Conservation (phyloP, 2,113 vertebrate species). For the Pogonocichla stellata region DNA sequence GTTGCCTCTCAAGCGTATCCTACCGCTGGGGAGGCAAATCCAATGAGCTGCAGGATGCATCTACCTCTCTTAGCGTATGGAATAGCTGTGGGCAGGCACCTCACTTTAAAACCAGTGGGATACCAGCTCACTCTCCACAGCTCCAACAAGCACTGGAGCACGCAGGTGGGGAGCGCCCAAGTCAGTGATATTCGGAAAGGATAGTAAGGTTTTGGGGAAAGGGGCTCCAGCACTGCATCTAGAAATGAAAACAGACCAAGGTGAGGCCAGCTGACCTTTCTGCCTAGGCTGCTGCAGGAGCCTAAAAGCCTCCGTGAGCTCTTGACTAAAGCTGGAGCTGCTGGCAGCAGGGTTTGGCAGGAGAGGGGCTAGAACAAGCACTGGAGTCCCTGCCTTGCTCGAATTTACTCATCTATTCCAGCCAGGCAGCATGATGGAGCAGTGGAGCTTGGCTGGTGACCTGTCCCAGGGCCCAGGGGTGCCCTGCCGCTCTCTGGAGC, state of each 20-base stretch:
- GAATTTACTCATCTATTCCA: not conserved
- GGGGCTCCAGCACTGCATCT: not conserved
- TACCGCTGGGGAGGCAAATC: not conserved
- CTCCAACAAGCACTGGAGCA: not conserved
- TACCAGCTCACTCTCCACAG: not conserved
- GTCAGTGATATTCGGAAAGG: not conserved
- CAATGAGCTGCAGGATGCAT: not conserved
- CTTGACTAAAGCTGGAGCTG: not conserved
- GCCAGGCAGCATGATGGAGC: accelerated
- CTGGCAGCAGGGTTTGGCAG: not conserved
- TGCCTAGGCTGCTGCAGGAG: not conserved
- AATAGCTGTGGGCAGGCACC: not conserved
- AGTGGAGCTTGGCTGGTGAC: not conserved
- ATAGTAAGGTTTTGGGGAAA: not conserved
- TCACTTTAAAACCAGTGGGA: not conserved
- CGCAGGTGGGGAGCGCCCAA: not conserved
- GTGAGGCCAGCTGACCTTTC: not conserved
- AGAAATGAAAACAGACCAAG: not conserved
- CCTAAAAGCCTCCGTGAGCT: not conserved
- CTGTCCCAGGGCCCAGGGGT: not conserved
- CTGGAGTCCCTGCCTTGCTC: not conserved
- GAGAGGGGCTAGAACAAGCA: not conserved
- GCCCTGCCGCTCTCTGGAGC: not conserved
- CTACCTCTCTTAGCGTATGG: not conserved
- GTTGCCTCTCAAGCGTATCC: not conserved